Evolutionary conservation across 2,888 invertebrate species (phyloP).

Genomic region (Melinopterus prodromus): DNA sequence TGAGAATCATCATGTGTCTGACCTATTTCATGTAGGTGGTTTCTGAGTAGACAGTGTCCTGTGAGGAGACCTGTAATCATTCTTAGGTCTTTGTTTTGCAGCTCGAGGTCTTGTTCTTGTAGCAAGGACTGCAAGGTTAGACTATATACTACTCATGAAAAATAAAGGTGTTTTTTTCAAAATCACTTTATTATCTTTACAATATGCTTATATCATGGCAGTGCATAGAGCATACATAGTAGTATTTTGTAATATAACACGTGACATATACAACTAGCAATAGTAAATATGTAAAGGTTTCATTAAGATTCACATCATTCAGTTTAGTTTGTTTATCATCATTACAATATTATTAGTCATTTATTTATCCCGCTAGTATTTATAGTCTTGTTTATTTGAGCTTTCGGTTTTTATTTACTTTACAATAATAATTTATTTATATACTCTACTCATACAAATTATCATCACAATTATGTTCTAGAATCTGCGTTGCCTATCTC

Average conservation of each 20-base stretch:
- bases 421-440: conserved; percentile 35
- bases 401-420: conserved; percentile 39
- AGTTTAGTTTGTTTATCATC: conserved; percentile 28
- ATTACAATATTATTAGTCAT: conserved; percentile 35
- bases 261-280: conserved; percentile 38
- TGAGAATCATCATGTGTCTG: no score
- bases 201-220: conserved; percentile 39
- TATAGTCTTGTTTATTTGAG: conserved; percentile 48
- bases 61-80: no score
- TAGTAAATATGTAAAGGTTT: conserved; percentile 38
- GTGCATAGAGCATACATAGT: conserved; percentile 45
- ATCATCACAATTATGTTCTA: conserved; percentile 19
- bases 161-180: not conserved
- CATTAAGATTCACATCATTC: conserved; percentile 27
- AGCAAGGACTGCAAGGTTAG: no score
- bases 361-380: conserved; percentile 44
- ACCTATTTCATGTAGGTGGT: no score
- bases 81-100: no score
- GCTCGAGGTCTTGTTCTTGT: no score
- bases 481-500: conserved; percentile 12
- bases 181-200: conserved; percentile 28
- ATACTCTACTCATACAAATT: conserved; percentile 9
- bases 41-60: no score
- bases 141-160: no score
- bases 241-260: conserved; percentile 36